Percentiles rank a stretch among this genome's conserved stretches.
Conservation (phyloP, 2,888 invertebrate species). For the Psylliodes chrysocephalus region DNA sequence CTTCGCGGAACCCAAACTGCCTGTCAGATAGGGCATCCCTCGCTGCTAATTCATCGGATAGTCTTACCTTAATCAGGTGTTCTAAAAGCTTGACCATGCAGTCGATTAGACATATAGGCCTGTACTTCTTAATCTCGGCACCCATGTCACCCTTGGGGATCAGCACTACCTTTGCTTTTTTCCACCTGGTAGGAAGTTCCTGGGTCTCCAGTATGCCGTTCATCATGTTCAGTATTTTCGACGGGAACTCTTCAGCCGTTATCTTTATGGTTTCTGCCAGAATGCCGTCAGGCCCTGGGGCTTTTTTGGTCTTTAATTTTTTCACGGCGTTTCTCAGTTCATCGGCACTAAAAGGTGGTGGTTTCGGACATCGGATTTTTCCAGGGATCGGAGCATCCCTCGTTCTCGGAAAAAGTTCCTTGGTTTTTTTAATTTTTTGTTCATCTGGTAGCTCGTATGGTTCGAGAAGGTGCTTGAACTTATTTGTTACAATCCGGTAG, state of each 20-base stretch:
- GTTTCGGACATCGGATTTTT: neutral
- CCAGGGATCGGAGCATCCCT: too few relatives aligned
- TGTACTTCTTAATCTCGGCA: neutral
- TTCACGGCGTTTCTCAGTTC: neutral
- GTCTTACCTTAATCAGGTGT: conserved; percentile 14
- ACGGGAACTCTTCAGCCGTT: neutral
- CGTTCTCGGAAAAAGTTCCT: neutral
- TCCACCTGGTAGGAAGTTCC: conserved; percentile 2
- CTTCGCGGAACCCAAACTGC: neutral
- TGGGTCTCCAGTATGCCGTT: neutral
- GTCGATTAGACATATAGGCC: conserved; percentile 27
- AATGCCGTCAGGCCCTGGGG: conserved; percentile 10
- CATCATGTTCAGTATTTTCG: neutral
- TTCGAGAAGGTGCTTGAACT: conserved; percentile 3
- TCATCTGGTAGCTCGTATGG: neutral
- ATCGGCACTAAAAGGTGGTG: neutral
- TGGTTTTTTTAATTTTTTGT: neutral
- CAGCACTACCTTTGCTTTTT: conserved; percentile 4
- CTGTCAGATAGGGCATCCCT: neutral
- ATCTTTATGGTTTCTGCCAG: neutral
- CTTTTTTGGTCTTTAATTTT: neutral
- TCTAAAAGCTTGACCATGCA: conserved; percentile 22
- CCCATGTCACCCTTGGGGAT: neutral
- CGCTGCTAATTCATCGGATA: conserved; percentile 9
- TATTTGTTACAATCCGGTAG: neutral